Percentiles rank a stretch among this genome's conserved stretches.
Evolutionary conservation across 2,797 vertebrate genomes (phyloP).

Genomic region (Thamnophis elegans): DNA sequence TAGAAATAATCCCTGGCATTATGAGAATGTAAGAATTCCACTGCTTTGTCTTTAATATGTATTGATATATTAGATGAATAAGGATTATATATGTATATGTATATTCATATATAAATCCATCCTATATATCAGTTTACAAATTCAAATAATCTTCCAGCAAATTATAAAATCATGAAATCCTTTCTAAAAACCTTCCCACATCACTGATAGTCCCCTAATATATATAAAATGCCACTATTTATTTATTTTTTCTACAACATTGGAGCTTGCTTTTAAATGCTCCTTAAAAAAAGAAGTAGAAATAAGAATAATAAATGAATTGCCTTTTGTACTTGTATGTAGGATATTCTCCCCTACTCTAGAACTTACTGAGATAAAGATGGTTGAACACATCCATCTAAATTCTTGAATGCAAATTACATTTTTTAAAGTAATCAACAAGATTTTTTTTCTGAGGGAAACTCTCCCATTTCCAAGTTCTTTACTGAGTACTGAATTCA

Average conservation of each 20-base stretch:
- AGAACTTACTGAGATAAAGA: neutral
- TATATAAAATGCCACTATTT: neutral
- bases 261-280: neutral
- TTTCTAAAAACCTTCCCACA: neutral
- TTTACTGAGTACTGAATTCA: neutral
- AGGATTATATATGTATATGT: neutral
- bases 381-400: neutral
- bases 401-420: neutral
- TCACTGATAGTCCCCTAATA: neutral
- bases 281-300: neutral
- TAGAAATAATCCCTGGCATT: rapidly evolving
- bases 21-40: neutral
- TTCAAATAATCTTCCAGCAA: neutral
- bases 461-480: neutral
- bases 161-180: neutral
- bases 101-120: neutral
- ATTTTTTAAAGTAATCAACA: neutral
- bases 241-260: neutral
- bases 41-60: neutral
- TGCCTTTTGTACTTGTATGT: neutral
- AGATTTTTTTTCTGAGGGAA: neutral
- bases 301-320: neutral
- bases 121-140: neutral
- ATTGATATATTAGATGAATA: neutral
- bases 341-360: neutral